Percentiles rank a stretch among this genome's conserved stretches.
Conservation (phyloP, 2,797 vertebrate genomes). For the Rhabdophis nuchalis region DNA sequence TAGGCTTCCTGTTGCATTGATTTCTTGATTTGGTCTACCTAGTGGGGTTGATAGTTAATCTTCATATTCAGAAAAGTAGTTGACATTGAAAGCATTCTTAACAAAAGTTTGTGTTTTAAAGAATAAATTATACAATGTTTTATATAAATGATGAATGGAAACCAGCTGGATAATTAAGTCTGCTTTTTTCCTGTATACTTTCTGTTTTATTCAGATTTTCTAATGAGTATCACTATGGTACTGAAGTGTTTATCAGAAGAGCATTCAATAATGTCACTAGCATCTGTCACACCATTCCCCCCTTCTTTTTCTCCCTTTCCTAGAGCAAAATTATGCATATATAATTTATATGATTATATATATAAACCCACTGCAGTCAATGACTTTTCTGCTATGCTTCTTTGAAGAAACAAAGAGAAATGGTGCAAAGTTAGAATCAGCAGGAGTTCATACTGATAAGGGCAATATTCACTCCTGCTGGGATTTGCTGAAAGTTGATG, state of each 20-base stretch:
- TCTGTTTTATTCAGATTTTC: constrained; percentile 43
- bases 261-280: constrained; percentile 59
- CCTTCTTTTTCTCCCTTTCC: constrained; percentile 48
- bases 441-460: constrained; percentile 55
- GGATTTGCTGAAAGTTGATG: constrained; percentile 57
- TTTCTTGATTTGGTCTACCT: not conserved
- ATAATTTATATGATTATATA: constrained; percentile 50
- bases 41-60: not conserved
- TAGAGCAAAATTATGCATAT: constrained; percentile 54
- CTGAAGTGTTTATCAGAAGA: constrained; percentile 57
- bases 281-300: constrained; percentile 47
- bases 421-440: constrained; percentile 58
- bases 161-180: constrained; percentile 48
- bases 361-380: not conserved
- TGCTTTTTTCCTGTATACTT: constrained; percentile 33
- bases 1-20: not conserved
- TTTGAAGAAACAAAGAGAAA: constrained; percentile 46
- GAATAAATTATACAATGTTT: constrained; percentile 13
- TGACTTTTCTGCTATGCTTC: constrained; percentile 42
- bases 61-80: constrained; percentile 32
- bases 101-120: constrained; percentile 14
- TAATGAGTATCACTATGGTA: constrained; percentile 42
- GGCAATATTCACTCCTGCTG: constrained; percentile 65
- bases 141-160: constrained; percentile 29
- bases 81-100: constrained; percentile 36